Conservation (phyloP, 2,113 vertebrate genomes). For the Carettochelys insculpta region DNA sequence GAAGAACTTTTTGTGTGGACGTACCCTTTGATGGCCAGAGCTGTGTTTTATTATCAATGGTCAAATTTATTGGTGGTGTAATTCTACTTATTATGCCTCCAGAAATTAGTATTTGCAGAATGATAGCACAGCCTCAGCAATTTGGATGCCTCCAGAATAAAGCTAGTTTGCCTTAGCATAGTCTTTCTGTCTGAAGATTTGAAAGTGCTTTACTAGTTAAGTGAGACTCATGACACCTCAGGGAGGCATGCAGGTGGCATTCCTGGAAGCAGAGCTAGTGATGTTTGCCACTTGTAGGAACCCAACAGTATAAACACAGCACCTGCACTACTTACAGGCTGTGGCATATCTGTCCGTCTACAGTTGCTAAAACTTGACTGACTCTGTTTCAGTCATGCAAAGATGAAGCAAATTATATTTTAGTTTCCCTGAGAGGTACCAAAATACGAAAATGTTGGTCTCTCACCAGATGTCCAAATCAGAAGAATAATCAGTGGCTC, state of each 20-base stretch:
- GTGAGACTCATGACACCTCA: neutral
- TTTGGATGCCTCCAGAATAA: neutral
- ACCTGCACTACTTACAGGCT: neutral
- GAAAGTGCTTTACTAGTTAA: neutral
- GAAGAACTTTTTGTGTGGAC: too few species aligned
- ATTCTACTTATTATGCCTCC: neutral
- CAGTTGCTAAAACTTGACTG: neutral
- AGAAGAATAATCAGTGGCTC: conserved; percentile 89
- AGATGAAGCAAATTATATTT: neutral
- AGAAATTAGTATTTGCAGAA: neutral
- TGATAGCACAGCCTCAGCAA: neutral
- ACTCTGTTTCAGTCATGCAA: neutral
- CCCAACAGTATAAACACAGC: neutral
- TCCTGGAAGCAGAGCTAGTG: neutral
- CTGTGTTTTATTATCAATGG: neutral
- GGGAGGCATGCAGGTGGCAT: neutral
- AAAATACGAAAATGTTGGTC: neutral
- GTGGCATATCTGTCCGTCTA: neutral
- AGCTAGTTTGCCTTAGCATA: neutral
- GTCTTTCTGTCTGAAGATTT: too few species aligned
- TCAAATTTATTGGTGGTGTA: neutral
- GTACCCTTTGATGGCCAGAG: neutral
- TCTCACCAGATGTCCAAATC: conserved; percentile 90
- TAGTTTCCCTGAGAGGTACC: neutral
- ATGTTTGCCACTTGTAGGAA: neutral